Conservation (phyloP, 2,888 invertebrate species). For the Cataglyphis albicans region DNA sequence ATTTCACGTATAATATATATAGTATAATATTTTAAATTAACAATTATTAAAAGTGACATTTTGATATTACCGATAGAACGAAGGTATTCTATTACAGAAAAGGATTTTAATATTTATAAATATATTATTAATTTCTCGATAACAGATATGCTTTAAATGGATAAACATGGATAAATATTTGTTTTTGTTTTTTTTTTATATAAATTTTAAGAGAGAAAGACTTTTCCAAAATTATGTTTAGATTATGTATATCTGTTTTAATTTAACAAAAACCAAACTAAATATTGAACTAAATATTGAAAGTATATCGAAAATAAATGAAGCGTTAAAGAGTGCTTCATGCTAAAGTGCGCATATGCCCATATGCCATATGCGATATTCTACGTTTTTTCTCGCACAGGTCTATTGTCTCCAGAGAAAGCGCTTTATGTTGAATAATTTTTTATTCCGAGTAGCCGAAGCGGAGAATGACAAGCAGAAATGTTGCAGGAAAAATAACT, state of each 20-base stretch:
- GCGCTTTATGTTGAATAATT: slow-evolving; percentile 29
- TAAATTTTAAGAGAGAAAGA: background rate
- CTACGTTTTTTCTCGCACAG: background rate
- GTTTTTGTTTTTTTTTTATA: background rate
- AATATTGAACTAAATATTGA: background rate
- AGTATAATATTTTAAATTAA: background rate
- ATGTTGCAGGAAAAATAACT: slow-evolving; percentile 48
- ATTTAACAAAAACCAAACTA: background rate
- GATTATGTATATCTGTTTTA: background rate
- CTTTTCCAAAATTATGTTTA: background rate
- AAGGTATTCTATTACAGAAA: background rate
- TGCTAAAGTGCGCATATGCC: background rate
- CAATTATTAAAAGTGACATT: background rate
- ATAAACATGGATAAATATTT: background rate
- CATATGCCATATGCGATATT: background rate
- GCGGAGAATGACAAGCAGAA: background rate
- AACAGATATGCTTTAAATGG: background rate
- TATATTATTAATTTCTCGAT: slow-evolving; percentile 1
- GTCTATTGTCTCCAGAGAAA: slow-evolving; percentile 4
- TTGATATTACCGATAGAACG: background rate
- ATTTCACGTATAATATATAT: background rate
- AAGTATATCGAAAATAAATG: background rate
- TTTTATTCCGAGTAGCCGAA: slow-evolving; percentile 16
- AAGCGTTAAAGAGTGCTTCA: slow-evolving; percentile 20
- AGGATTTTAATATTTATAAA: background rate